Conservation (phyloP, 2,797 vertebrate genomes). For the Echiichthys vipera region DNA sequence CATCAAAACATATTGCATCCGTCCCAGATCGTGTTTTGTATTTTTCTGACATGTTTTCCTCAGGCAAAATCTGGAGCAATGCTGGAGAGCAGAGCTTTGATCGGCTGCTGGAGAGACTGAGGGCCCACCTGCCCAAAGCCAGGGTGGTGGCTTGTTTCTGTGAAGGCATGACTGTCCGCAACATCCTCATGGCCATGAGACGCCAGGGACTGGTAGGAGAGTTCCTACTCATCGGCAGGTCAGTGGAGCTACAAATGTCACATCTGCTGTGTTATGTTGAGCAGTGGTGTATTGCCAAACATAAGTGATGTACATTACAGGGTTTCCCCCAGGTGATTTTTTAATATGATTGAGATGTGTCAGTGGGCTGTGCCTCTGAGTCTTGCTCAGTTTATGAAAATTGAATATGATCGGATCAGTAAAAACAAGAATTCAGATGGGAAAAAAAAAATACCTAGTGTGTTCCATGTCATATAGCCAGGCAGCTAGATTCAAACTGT, state of each 20-base stretch:
- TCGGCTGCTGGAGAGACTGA: conserved; percentile 91
- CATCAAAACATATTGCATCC: neutral
- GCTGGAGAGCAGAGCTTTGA: conserved; percentile 96
- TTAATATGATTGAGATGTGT: neutral
- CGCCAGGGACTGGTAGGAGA: conserved; percentile 92
- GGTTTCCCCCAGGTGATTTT: neutral
- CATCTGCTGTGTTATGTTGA: neutral
- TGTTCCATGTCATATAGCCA: neutral
- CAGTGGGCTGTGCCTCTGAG: neutral
- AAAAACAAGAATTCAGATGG: neutral
- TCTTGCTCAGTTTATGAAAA: neutral
- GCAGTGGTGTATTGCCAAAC: neutral
- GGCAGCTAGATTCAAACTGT: neutral
- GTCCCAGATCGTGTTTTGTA: conserved; percentile 18
- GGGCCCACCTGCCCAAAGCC: conserved; percentile 94
- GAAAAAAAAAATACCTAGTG: neutral
- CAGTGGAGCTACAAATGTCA: conserved; percentile 68
- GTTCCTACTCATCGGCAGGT: conserved; percentile 97
- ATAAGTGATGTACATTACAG: neutral
- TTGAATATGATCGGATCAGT: neutral
- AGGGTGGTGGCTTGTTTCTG: conserved; percentile 99
- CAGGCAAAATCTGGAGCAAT: conserved; percentile 97
- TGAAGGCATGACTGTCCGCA: conserved; percentile 97
- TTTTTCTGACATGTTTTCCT: conserved; percentile 35
- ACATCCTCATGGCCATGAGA: conserved; percentile 97